Base-by-base conservation (phyloP, 1,140 invertebrate species). In the Helicoverpa armigera region DNA sequence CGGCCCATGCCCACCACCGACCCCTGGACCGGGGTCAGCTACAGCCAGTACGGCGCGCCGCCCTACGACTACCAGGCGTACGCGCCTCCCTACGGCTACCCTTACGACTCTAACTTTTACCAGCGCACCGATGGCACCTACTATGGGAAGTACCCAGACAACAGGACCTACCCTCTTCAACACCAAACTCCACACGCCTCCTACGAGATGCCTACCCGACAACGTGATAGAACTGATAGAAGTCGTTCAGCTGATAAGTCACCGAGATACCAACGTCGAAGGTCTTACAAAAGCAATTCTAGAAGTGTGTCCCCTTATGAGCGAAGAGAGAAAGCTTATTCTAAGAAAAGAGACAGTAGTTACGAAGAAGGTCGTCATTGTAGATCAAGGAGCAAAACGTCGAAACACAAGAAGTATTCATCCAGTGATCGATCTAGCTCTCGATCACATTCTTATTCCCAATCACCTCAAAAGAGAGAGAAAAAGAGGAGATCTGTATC, bases 11-110 rank as follows among this genome's bases (percentile, higher is more conserved):
- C 91, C 84, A 91, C 92, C 86, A 95, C 94, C 79, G 94, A 95
- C 87, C 94, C 94, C 82, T 95, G 94, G 94, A 95, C 94, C 14
- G 93, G 93, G 82, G 92, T 89, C 87, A 93, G 91, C 92, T 95
- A 95, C 91, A 89, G 86, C 82, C 90, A 93, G 83, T 94, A 94
- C 88, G 89, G 88, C 81, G 76, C 76, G 9, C 86, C 86, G 80
- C 88, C 92, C 73, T 93, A 92, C 80, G 91, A 93, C 83, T 94
- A 94, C 83, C 89, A 87, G 75, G 84, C 85, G 35, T 94, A 94
- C 83, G 82, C 77, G 84, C 88, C 70, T 50, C 83, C 78, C 86
- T 92, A 91, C 82, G 82, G 85, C 85, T 94, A 93, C 84, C 87
- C 83, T 86, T 94, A 94, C 79, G 92, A 93, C 85, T 86, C 90